Evolutionary conservation across 2,113 vertebrate species (phyloP).

Genomic region (Pao palembangensis): DNA sequence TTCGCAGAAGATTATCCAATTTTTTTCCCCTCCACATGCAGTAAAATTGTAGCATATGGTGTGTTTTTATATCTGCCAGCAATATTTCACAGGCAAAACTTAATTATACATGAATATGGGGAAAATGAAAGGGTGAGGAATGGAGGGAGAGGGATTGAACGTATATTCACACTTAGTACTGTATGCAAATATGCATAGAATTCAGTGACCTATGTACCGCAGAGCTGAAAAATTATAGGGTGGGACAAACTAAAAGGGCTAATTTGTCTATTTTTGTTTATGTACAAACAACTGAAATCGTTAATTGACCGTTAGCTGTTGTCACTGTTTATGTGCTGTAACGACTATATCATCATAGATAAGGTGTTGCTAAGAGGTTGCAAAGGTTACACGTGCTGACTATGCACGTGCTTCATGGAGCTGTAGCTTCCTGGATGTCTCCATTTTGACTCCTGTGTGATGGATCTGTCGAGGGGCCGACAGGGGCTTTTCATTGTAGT

Average conservation of each 20-base stretch:
- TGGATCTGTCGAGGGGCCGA: conserved; percentile 49
- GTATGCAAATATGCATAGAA: not conserved
- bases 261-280: not conserved
- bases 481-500: conserved; percentile 33
- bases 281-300: not conserved
- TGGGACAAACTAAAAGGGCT: too few relatives aligned
- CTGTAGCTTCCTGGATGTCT: conserved; percentile 46
- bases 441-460: conserved; percentile 55
- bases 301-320: not conserved
- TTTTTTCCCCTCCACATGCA: conserved; percentile 19
- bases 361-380: not conserved
- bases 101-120: conserved; percentile 35
- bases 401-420: conserved; percentile 4
- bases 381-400: conserved; percentile 14
- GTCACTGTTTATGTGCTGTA: too few relatives aligned
- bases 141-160: conserved; percentile 5
- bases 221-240: too few relatives aligned
- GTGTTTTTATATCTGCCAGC: conserved; percentile 36
- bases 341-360: not conserved
- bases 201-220: too few relatives aligned
- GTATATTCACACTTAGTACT: conserved; percentile 1
- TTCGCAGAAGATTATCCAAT: conserved; percentile 30
- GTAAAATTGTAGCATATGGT: conserved; percentile 25
- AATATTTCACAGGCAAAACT: conserved; percentile 38
- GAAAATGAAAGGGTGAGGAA: conserved; percentile 29